Conservation (phyloP, 2,888 invertebrate genomes). For the Escarpia spicata region DNA sequence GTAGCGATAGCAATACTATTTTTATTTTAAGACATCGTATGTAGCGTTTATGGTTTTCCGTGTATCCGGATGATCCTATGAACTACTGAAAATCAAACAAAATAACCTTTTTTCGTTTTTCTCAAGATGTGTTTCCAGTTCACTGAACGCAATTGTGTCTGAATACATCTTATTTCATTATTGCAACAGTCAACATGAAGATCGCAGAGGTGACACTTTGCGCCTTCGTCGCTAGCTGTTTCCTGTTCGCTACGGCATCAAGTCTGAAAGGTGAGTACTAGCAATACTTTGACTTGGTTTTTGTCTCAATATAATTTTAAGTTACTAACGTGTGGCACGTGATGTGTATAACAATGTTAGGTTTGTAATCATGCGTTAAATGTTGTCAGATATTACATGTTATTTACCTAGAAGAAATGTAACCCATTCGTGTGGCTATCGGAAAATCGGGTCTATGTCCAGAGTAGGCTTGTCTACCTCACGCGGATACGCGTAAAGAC, state of each 20-base stretch:
- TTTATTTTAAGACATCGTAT: neutral
- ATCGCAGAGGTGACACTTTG: neutral
- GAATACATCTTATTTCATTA: neutral
- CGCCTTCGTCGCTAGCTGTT: conserved; percentile 1
- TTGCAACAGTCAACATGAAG: neutral
- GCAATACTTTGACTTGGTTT: neutral
- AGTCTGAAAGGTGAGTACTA: neutral
- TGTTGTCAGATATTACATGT: too few relatives aligned
- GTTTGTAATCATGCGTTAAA: neutral
- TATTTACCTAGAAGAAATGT: too few relatives aligned
- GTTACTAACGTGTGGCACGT: neutral
- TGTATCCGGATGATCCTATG: neutral
- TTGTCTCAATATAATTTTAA: neutral
- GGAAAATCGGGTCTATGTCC: too few relatives aligned
- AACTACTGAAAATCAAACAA: neutral
- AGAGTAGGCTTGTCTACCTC: too few relatives aligned
- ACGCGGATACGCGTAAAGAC: too few relatives aligned
- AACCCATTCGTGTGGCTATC: too few relatives aligned
- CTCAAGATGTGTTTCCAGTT: neutral
- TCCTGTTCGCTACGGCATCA: neutral
- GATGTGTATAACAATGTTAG: neutral
- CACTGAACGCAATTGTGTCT: neutral
- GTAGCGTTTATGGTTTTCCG: neutral
- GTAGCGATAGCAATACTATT: neutral
- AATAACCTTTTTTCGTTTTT: neutral